Evolutionary conservation across 2,113 vertebrate species (phyloP).

Genomic region (Corydoras maculifer): DNA sequence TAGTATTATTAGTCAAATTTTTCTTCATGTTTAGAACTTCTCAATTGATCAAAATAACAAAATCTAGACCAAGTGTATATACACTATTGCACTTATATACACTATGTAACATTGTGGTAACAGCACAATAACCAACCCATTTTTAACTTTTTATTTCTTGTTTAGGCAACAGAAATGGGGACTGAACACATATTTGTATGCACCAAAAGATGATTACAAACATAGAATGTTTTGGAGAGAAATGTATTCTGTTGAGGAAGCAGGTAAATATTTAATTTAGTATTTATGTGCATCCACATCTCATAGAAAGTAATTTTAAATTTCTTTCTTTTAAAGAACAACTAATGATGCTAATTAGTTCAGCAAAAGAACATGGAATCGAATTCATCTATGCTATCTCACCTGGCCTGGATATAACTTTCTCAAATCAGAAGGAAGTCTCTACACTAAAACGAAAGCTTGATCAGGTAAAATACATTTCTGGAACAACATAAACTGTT

Average conservation of each 20-base stretch:
- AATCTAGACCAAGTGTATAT: too few relatives aligned
- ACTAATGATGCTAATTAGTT: constrained; percentile 91
- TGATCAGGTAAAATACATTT: constrained; percentile 77
- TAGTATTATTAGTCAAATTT: too few relatives aligned
- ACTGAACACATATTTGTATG: constrained; percentile 93
- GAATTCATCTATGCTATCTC: constrained; percentile 98
- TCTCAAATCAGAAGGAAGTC: constrained; percentile 95
- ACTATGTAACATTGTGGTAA: too few relatives aligned
- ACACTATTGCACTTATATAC: too few relatives aligned
- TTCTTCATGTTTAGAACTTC: too few relatives aligned
- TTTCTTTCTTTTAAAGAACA: constrained; percentile 73
- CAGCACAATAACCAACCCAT: too few relatives aligned
- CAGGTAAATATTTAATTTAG: constrained; percentile 68
- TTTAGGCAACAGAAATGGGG: constrained; percentile 94
- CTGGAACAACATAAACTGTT: too few relatives aligned
- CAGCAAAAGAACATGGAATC: constrained; percentile 87
- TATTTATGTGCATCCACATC: too few relatives aligned
- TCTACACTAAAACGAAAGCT: constrained; percentile 92
- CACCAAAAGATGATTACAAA: constrained; percentile 51
- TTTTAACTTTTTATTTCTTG: not conserved
- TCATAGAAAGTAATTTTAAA: too few relatives aligned
- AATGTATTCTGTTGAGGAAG: constrained; percentile 98
- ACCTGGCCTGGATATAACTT: constrained; percentile 94
- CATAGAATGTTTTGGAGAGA: constrained; percentile 99
- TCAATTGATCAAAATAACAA: too few relatives aligned